Conservation (phyloP, 1,140 invertebrate species). For the Ylistrum balloti region DNA sequence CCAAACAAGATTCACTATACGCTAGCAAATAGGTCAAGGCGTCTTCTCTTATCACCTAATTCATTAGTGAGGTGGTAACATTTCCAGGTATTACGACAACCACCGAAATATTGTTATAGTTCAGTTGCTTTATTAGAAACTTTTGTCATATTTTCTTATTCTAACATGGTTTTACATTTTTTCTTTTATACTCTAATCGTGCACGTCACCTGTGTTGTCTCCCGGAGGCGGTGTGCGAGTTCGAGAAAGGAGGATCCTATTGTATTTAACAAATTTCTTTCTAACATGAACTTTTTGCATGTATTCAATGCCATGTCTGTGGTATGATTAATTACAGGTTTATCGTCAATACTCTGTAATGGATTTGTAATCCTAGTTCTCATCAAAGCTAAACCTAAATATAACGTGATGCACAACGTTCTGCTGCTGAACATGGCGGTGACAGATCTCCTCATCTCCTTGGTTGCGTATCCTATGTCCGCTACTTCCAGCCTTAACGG, state of each 20-base stretch:
- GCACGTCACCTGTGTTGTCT: too few relatives aligned
- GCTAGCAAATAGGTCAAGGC: too few relatives aligned
- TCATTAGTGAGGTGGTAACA: too few relatives aligned
- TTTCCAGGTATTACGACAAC: too few relatives aligned
- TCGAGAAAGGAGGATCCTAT: background rate
- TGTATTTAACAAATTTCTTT: background rate
- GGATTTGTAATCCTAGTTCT: slow-evolving; percentile 47
- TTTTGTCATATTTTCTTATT: too few relatives aligned
- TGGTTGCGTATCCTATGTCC: slow-evolving; percentile 72
- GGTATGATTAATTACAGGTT: slow-evolving; percentile 43
- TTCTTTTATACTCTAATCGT: too few relatives aligned
- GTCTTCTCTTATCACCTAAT: too few relatives aligned
- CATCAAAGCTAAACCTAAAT: slow-evolving; percentile 42
- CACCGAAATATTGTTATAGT: too few relatives aligned
- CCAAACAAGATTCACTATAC: too few relatives aligned
- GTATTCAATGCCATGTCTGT: slow-evolving; percentile 37
- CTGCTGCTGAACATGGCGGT: slow-evolving; percentile 69
- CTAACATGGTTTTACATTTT: too few relatives aligned
- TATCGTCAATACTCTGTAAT: background rate
- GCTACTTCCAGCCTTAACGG: slow-evolving; percentile 70
- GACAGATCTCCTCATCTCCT: slow-evolving; percentile 71
- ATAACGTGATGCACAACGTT: slow-evolving; percentile 56
- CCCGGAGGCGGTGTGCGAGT: background rate
- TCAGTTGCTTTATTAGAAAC: too few relatives aligned
- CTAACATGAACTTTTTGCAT: background rate